Evolutionary conservation across 1,140 invertebrate genomes (phyloP).

Genomic region (Apocrypta bakeri): DNA sequence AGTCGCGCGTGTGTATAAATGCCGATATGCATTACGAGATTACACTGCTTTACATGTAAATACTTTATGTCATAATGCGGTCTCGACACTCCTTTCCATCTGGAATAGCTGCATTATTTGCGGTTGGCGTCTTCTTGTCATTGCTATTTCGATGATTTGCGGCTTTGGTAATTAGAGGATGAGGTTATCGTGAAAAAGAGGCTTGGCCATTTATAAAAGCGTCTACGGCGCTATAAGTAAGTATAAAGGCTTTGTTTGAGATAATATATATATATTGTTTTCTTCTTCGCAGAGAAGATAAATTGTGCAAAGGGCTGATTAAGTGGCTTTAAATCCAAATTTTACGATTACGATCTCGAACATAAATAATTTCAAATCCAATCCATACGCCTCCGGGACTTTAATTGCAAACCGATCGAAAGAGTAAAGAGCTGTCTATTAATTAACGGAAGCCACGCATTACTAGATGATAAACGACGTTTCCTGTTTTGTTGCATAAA

Average conservation of each 20-base stretch:
- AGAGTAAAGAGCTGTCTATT: too few relatives aligned
- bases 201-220: neutral
- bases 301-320: neutral
- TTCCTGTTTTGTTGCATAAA: too few relatives aligned
- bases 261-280: neutral
- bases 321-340: neutral
- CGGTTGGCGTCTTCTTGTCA: slow-evolving; percentile 4
- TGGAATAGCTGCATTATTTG: neutral
- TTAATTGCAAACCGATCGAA: too few relatives aligned
- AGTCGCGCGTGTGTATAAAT: neutral
- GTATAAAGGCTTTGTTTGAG: too few relatives aligned
- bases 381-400: neutral
- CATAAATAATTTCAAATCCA: neutral
- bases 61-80: neutral
- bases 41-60: neutral
- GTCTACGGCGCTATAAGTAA: neutral
- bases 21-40: neutral
- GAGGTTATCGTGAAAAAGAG: neutral
- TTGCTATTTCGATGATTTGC: neutral
- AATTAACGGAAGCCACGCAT: too few relatives aligned
- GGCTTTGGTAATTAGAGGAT: neutral
- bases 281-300: neutral
- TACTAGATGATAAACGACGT: too few relatives aligned
- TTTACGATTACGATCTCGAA: neutral
- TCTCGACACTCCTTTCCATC: neutral